Conservation (phyloP, 2,113 vertebrate genomes). For the Sigmodon hispidus region DNA sequence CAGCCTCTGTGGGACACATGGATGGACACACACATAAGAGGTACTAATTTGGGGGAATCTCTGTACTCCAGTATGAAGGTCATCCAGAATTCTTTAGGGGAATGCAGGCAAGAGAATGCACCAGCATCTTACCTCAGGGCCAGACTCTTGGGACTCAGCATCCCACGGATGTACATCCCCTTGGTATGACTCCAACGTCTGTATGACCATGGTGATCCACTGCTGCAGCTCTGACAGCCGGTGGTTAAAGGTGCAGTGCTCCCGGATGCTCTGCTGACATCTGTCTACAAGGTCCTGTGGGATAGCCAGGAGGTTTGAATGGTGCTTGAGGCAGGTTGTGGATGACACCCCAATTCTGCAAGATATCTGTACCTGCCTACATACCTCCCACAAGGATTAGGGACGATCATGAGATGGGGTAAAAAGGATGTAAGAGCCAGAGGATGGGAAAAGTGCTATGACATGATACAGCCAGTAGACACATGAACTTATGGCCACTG, state of each 20-base stretch:
- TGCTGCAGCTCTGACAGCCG: slow-evolving; percentile 88
- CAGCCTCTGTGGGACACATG: slow-evolving; percentile 84
- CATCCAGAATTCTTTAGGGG: neutral
- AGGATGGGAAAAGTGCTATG: neutral
- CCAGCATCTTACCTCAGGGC: slow-evolving; percentile 87
- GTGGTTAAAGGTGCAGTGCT: slow-evolving; percentile 89
- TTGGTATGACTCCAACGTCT: slow-evolving; percentile 87
- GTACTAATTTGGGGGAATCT: neutral
- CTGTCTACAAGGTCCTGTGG: slow-evolving; percentile 79
- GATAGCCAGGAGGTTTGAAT: neutral
- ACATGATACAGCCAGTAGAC: no score
- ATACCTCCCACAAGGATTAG: neutral
- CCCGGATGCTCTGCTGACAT: slow-evolving; percentile 83
- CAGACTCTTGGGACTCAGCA: slow-evolving; percentile 78
- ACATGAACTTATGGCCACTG: neutral
- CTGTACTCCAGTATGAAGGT: neutral
- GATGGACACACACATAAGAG: neutral
- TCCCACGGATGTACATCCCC: slow-evolving; percentile 81
- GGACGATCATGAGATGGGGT: neutral
- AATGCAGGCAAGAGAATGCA: neutral
- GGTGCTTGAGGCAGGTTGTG: fast-evolving
- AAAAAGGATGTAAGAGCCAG: neutral
- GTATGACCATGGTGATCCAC: slow-evolving; percentile 88
- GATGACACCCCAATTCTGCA: neutral
- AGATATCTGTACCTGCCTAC: neutral